Base-by-base conservation (phyloP, 2,797 vertebrate species). In the Sebastes miniatus region DNA sequence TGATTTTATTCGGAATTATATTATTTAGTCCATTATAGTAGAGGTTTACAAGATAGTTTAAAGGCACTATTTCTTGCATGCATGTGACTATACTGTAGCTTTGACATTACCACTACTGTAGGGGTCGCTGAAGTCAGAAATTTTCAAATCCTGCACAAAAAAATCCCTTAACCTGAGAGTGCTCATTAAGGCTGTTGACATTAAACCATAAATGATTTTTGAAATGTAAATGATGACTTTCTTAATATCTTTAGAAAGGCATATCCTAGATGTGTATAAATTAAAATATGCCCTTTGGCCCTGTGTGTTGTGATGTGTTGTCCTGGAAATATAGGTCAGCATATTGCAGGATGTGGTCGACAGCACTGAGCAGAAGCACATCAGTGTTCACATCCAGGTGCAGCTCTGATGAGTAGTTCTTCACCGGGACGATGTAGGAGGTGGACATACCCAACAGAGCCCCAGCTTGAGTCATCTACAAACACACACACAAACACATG, bases 391-490 rank as follows among this genome's bases (percentile, higher is more conserved):
- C 20, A 6, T 94, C 86, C 84, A 96, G 83, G 61, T 94, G 84
- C 90, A 97, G 79, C 82, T 95, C 91, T 13, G 91, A 95, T 1
- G 91, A 94, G 80, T 96, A 96, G 92, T 96, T 97, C 91, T 95
- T 96, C 93, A 97, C 95, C 12, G 97, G 95, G 69, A 97, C 73
- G n/a, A 97, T 95, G 92, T 94, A 96, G 89, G 94, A 95, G 58
- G 91, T 86, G 83, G 95, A 92, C 94, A 97, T 96, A 47, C 96
- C 96, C 90, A 97, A 86, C 77, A 95, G 92, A 76, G 69, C 83
- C 22, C 83, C 95, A 25, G 95, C 94, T 87, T 94, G 89, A 57
- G 2, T 16, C 69, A 96, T 95, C 96, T 96, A 74, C 72, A 62
- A 43, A 77, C 34, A 76, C 31, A 89, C 64, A 90, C 27, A 57